Percentiles rank a stretch among this genome's conserved stretches.
These are phyloP conservation scores for Chauna torquata DNA, from an alignment of 2,113 vertebrate genomes.

Conservation along the genomic window DNA sequence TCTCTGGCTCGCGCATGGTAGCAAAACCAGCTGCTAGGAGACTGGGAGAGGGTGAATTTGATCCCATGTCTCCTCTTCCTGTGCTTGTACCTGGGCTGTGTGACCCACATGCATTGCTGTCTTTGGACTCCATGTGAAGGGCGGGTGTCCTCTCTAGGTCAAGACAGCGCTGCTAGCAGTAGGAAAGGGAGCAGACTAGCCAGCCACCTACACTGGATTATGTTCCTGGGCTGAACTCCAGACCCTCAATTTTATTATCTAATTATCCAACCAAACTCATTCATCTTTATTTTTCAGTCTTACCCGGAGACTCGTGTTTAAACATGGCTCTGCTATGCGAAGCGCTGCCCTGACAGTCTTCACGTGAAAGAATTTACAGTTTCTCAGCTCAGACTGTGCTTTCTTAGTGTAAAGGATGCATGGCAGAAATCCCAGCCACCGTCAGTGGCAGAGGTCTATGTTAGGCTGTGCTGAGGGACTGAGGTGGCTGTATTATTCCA, in stretches of 20 bases:
- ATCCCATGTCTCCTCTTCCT: neutral
- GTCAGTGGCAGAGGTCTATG: neutral
- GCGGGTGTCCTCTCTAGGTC: neutral
- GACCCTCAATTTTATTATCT: conserved; percentile 54
- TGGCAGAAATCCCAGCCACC: neutral
- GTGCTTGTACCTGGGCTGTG: neutral
- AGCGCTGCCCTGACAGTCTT: neutral
- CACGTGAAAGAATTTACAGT: neutral
- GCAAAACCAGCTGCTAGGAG: neutral
- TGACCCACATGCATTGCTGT: neutral
- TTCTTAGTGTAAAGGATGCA: neutral
- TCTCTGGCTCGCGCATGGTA: neutral
- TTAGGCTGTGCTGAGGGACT: neutral
- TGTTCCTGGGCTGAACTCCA: conserved; percentile 42
- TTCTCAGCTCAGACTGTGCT: neutral
- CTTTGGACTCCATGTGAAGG: neutral
- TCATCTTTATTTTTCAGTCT: conserved; percentile 50
- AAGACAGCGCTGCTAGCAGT: neutral
- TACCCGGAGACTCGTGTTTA: neutral
- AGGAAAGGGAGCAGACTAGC: neutral
- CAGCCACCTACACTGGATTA: conserved; percentile 1
- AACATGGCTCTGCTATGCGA: neutral
- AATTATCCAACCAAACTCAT: conserved; percentile 31
- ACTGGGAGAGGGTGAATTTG: neutral
- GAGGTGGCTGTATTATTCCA: neutral